Percentiles rank a stretch among this genome's conserved stretches.
phyloP scores from a whole-genome alignment of 2,797 vertebrate genomes.

The Crypturellus tataupa region DNA sequence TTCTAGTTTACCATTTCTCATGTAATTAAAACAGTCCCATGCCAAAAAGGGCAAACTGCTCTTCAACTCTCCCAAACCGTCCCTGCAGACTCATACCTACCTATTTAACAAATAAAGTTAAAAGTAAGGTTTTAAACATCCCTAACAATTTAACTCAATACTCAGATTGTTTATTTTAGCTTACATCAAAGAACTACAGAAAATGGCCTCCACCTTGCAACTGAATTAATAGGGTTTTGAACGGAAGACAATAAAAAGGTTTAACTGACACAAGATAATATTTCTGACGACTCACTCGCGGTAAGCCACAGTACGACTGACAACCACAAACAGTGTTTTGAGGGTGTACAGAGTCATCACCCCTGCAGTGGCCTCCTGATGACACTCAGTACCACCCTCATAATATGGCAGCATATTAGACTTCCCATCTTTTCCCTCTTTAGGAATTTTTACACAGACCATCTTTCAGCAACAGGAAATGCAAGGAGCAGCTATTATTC shows the following conservation, averaged over 20 bases:
- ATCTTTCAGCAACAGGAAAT: background rate
- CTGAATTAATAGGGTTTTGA: background rate
- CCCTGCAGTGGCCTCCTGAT: fast-evolving
- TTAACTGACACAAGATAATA: fast-evolving
- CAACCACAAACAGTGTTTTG: background rate
- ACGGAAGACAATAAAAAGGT: background rate
- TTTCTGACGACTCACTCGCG: background rate
- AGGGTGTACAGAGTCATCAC: background rate
- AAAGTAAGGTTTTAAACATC: background rate
- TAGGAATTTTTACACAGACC: background rate
- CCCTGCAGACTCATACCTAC: background rate
- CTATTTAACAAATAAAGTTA: background rate
- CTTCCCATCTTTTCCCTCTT: background rate
- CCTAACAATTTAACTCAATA: background rate
- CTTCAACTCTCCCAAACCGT: background rate
- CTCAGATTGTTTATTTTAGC: background rate
- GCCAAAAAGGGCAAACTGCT: background rate
- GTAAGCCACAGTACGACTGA: background rate
- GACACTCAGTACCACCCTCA: background rate
- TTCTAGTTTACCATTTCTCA: background rate
- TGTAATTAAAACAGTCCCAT: background rate
- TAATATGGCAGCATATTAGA: background rate
- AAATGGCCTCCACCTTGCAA: background rate
- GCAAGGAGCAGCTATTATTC: background rate
- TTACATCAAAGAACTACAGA: background rate